Percentiles rank a stretch among this genome's conserved stretches.
phyloP scores from a whole-genome alignment of 1,140 invertebrate species.

The Danaus melanippus region DNA sequence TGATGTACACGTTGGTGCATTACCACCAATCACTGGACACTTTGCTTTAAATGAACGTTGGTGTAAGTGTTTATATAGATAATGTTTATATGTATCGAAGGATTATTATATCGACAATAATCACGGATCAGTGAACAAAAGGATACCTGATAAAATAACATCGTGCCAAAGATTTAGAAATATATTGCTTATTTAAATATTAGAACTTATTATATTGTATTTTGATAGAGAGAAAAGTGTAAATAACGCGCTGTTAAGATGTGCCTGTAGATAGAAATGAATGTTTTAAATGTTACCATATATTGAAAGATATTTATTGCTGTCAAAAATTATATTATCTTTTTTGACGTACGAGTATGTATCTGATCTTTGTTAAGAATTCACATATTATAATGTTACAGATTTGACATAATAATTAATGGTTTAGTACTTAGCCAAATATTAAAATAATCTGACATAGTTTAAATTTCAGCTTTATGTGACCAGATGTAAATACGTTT shows the following conservation, averaged over 20 bases:
- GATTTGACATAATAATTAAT: too few relatives aligned
- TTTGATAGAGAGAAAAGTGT: neutral
- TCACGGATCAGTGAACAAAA: conserved; percentile 18
- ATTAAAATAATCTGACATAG: too few relatives aligned
- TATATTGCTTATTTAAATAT: too few relatives aligned
- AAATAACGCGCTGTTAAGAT: neutral
- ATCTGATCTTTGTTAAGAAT: too few relatives aligned
- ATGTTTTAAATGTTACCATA: too few relatives aligned
- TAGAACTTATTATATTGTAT: conserved; percentile 5
- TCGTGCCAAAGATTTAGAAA: conserved; percentile 20
- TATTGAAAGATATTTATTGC: too few relatives aligned
- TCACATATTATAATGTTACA: too few relatives aligned
- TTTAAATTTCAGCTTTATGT: too few relatives aligned
- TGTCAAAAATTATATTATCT: too few relatives aligned
- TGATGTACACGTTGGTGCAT: conserved; percentile 20
- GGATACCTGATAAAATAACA: conserved; percentile 24
- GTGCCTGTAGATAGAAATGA: neutral
- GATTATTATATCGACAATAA: conserved; percentile 34
- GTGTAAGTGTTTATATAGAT: conserved; percentile 4
- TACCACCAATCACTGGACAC: conserved; percentile 1
- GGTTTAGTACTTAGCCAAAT: too few relatives aligned
- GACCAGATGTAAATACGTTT: too few relatives aligned
- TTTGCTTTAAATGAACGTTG: conserved; percentile 19
- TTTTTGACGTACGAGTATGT: too few relatives aligned
- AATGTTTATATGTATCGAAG: conserved; percentile 3